phyloP scores from a whole-genome alignment of 1,140 invertebrate genomes.

The Ips nitidus region DNA sequence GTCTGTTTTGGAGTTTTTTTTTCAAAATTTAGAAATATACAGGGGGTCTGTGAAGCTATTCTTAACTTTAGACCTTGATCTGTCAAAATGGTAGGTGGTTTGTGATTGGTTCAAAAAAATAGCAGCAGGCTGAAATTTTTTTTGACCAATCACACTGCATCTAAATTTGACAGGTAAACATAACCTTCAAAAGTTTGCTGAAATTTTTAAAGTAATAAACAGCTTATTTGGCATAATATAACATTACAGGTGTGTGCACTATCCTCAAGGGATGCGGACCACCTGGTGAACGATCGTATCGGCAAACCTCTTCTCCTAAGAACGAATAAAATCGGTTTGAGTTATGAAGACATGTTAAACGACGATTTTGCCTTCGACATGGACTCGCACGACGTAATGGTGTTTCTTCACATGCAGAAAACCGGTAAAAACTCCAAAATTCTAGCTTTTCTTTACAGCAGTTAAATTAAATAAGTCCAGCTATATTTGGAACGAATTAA shows the following conservation, averaged over 20 bases:
- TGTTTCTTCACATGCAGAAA: constrained; percentile 98
- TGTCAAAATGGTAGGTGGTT: too few relatives aligned
- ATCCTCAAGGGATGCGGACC: constrained; percentile 61
- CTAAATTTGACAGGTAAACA: too few relatives aligned
- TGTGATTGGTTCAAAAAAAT: too few relatives aligned
- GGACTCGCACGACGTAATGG: constrained; percentile 92
- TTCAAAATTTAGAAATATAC: too few relatives aligned
- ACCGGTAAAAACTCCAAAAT: constrained; percentile 59
- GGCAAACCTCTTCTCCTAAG: constrained; percentile 59
- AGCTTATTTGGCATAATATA: too few relatives aligned
- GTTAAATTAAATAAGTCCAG: not conserved
- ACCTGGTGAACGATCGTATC: constrained; percentile 58
- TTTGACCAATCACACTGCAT: too few relatives aligned
- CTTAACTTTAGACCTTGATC: too few relatives aligned
- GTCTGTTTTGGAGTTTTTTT: not conserved
- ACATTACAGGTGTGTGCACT: constrained; percentile 65
- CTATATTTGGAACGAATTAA: not conserved
- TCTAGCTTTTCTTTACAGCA: constrained; percentile 24
- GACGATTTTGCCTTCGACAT: constrained; percentile 87
- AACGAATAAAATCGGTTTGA: constrained; percentile 60
- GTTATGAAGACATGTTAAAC: constrained; percentile 81
- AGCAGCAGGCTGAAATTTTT: too few relatives aligned
- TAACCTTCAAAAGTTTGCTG: too few relatives aligned
- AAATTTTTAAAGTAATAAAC: too few relatives aligned
- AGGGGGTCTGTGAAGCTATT: too few relatives aligned